These are phyloP conservation scores for Actinia tenebrosa DNA, from an alignment of 64 coral and sea anemone genomes.

Conservation along the genomic window DNA sequence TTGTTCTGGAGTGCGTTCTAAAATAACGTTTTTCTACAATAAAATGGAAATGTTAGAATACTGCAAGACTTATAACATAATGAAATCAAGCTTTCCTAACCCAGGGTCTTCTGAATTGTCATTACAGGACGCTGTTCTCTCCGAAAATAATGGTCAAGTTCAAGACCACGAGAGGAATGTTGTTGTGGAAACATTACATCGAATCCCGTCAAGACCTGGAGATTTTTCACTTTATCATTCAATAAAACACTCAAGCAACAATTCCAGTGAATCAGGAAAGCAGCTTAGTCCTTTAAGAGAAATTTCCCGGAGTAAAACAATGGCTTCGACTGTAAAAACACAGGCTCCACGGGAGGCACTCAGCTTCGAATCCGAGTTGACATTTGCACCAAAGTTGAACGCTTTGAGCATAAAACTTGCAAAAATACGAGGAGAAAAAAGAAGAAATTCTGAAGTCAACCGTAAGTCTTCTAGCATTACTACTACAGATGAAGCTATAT, in stretches of 20 bases:
- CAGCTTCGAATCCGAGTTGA: slow-evolving; percentile 83
- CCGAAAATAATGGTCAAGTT: slow-evolving; percentile 36
- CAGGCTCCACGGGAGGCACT: background rate
- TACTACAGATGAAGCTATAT: slow-evolving; percentile 53
- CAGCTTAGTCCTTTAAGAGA: slow-evolving; percentile 60
- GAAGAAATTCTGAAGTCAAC: slow-evolving; percentile 15
- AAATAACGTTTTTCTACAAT: background rate
- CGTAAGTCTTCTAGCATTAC: slow-evolving; percentile 27
- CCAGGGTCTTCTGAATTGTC: slow-evolving; percentile 43
- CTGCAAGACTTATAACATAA: slow-evolving; percentile 79
- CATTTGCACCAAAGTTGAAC: slow-evolving; percentile 81
- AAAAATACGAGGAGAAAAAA: slow-evolving; percentile 51
- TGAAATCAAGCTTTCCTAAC: slow-evolving; percentile 63
- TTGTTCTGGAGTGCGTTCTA: background rate
- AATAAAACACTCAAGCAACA: slow-evolving; percentile 30
- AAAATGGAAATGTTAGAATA: slow-evolving; percentile 87
- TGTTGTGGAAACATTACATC: slow-evolving; percentile 52
- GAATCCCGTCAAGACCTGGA: slow-evolving; percentile 68
- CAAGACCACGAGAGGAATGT: background rate
- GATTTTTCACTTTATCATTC: slow-evolving; percentile 63
- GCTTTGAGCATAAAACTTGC: slow-evolving; percentile 71
- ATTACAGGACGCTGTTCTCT: slow-evolving; percentile 33
- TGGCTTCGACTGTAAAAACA: slow-evolving; percentile 69
- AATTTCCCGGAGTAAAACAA: slow-evolving; percentile 49
- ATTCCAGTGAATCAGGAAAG: slow-evolving; percentile 23